These are phyloP conservation scores for Xanthostigma xanthostigma DNA, from an alignment of 2,888 invertebrate genomes.

Conservation along the genomic window DNA sequence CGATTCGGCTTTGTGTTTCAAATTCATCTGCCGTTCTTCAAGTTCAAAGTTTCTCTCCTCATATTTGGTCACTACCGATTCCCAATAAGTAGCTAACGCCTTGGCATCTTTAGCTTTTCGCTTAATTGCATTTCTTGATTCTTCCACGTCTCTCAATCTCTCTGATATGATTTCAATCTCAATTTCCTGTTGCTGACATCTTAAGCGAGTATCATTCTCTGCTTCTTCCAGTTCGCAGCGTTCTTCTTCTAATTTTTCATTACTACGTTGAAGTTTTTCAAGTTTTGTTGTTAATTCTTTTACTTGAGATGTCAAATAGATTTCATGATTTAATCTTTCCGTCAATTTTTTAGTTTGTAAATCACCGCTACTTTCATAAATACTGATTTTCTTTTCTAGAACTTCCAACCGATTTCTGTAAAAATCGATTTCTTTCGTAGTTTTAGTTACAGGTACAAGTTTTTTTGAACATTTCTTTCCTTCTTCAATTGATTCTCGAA, in stretches of 20 bases:
- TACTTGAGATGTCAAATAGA: slow-evolving; percentile 33
- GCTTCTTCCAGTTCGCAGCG: slow-evolving; percentile 61
- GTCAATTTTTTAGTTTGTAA: slow-evolving; percentile 42
- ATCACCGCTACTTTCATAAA: slow-evolving; percentile 51
- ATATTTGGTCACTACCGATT: slow-evolving; percentile 31
- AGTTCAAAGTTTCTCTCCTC: slow-evolving; percentile 36
- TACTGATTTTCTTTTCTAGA: slow-evolving; percentile 46
- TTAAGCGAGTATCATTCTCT: slow-evolving; percentile 54
- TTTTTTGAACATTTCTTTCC: slow-evolving; percentile 22
- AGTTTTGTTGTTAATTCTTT: slow-evolving; percentile 33
- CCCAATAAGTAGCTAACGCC: slow-evolving; percentile 11
- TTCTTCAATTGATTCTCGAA: slow-evolving; percentile 45
- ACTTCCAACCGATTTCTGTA: slow-evolving; percentile 49
- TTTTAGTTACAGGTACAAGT: slow-evolving; percentile 7
- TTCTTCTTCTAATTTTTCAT: slow-evolving; percentile 51
- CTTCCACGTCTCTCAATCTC: slow-evolving; percentile 20
- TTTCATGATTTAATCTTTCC: slow-evolving; percentile 46
- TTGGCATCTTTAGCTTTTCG: slow-evolving; percentile 15
- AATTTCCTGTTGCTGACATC: slow-evolving; percentile 34
- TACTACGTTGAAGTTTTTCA: slow-evolving; percentile 42
- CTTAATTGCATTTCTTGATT: slow-evolving; percentile 18
- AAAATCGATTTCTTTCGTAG: slow-evolving; percentile 26
- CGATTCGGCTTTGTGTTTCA: slow-evolving; percentile 36
- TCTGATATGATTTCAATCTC: slow-evolving; percentile 16
- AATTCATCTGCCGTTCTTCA: slow-evolving; percentile 35